phyloP scores from a whole-genome alignment of 2,888 invertebrate genomes.

The Tipula helvola region DNA sequence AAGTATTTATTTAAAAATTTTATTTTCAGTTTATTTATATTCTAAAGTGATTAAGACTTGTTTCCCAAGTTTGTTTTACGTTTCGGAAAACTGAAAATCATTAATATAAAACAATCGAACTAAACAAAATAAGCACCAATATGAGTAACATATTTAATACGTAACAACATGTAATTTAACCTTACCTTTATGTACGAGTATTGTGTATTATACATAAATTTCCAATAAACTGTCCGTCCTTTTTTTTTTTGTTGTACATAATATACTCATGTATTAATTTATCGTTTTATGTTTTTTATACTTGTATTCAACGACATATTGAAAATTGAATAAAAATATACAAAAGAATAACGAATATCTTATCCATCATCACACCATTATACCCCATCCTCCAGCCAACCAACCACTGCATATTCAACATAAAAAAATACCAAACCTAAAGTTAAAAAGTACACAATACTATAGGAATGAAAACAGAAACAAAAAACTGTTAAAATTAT shows the following conservation, averaged over 20 bases:
- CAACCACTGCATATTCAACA: background rate
- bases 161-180: background rate
- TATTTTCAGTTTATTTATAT: too few relatives aligned
- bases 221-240: background rate
- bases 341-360: background rate
- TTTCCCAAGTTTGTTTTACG: too few relatives aligned
- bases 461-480: background rate
- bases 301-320: background rate
- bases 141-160: background rate
- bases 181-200: background rate
- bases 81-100: too few relatives aligned
- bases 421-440: background rate
- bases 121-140: background rate
- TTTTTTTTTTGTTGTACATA: background rate
- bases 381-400: background rate
- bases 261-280: background rate
- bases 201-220: background rate
- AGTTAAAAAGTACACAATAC: background rate
- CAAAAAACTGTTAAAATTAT: background rate
- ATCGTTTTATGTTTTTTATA: background rate
- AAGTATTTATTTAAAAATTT: too few relatives aligned
- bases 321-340: background rate
- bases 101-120: background rate
- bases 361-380: background rate
- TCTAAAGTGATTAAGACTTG: too few relatives aligned